Percentiles rank a stretch among this genome's conserved stretches.
Evolutionary conservation across 2,113 vertebrate species (phyloP).

Genomic region (Proterorhinus semilunaris): DNA sequence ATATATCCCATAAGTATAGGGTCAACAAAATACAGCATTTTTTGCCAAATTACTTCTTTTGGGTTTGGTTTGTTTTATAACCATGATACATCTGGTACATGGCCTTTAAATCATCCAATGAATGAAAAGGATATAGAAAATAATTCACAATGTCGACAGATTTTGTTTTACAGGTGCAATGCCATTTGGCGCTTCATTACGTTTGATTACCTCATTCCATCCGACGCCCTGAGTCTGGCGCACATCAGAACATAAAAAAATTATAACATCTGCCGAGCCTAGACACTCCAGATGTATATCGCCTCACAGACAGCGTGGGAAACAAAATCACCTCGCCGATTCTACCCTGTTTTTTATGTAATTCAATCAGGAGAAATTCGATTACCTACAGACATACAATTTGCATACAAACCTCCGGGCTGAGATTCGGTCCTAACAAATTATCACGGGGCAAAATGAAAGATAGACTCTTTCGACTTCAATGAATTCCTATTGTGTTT

Average conservation of each 20-base stretch:
- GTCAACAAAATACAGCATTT: no score
- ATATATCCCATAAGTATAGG: no score
- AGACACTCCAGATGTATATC: background rate
- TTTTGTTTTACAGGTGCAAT: background rate
- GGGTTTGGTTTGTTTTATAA: no score
- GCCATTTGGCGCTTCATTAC: background rate
- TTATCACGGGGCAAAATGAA: conserved; percentile 43
- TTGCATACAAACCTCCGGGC: conserved; percentile 49
- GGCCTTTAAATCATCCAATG: background rate
- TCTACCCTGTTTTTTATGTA: conserved; percentile 38
- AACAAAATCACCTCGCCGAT: conserved; percentile 8
- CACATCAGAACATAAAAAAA: background rate
- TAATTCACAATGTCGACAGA: background rate
- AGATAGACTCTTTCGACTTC: conserved; percentile 9
- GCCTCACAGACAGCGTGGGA: conserved; percentile 13
- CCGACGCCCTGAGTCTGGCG: background rate
- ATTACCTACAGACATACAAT: conserved; percentile 56
- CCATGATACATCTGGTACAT: no score
- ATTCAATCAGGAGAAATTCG: conserved; percentile 47
- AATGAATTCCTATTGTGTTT: conserved; percentile 1
- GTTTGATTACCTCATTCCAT: background rate
- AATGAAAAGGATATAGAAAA: background rate
- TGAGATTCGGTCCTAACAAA: conserved; percentile 56
- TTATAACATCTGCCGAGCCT: conserved; percentile 1
- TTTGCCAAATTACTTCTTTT: no score